These are phyloP conservation scores for Tokudaia tokunoshimensis DNA, from an alignment of 2,797 vertebrate genomes.

Conservation along the genomic window DNA sequence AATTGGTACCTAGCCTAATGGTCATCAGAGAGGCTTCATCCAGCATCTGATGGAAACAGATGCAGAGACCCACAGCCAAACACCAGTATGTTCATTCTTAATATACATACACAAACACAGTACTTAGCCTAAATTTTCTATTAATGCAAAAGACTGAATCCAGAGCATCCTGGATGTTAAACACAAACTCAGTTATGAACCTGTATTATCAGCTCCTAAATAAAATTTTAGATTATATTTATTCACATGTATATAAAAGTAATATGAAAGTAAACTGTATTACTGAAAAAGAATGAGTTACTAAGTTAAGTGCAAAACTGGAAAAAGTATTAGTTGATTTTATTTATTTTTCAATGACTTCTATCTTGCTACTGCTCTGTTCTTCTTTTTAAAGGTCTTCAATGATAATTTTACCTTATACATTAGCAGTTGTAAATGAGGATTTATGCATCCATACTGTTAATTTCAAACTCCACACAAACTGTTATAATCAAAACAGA, in stretches of 20 bases:
- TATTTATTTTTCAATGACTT: constrained; percentile 60
- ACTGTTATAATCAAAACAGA: constrained; percentile 25
- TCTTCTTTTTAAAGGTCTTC: constrained; percentile 43
- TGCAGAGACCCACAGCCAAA: no score
- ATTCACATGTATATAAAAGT: constrained; percentile 32
- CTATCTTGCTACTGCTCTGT: constrained; percentile 8
- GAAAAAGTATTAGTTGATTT: constrained; percentile 9
- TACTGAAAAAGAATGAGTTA: constrained; percentile 55
- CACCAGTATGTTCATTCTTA: not conserved
- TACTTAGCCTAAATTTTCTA: constrained; percentile 29
- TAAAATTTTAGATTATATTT: constrained; percentile 54
- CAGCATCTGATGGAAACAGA: not conserved
- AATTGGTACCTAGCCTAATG: not conserved
- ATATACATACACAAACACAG: not conserved
- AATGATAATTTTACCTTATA: constrained; percentile 31
- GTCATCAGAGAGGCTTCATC: not conserved
- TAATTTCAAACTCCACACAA: constrained; percentile 61
- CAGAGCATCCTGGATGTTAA: not conserved
- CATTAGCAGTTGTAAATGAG: constrained; percentile 39
- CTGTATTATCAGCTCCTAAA: not conserved
- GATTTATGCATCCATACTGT: constrained; percentile 12
- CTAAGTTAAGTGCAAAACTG: constrained; percentile 29
- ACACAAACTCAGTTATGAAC: not conserved
- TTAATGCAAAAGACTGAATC: not conserved
- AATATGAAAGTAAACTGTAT: constrained; percentile 25